A percentile compares a stretch with the other conserved stretches of the same genome.
These are phyloP conservation scores for Heliconius cydno DNA, from an alignment of 2,888 invertebrate species.

Conservation along the genomic window DNA sequence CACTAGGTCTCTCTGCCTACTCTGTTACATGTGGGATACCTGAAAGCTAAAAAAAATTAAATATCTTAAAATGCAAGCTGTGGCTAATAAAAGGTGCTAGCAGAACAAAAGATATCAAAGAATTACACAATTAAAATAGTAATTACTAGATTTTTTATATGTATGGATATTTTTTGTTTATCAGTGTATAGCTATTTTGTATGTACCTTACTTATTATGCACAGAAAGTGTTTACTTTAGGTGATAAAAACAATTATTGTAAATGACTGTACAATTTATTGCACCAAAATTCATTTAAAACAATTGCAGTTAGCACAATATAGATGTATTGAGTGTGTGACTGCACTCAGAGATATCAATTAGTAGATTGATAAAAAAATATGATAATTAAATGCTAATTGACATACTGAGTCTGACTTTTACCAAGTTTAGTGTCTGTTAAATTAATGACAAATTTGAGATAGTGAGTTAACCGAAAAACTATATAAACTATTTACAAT, in stretches of 20 bases:
- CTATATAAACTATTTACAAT: slow-evolving; percentile 9
- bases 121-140: not conserved
- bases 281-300: not conserved
- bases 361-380: not conserved
- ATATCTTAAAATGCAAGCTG: not conserved
- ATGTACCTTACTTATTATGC: slow-evolving; percentile 18
- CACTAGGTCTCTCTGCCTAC: too few relatives aligned
- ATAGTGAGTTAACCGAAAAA: not conserved
- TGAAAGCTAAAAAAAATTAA: too few relatives aligned
- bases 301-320: slow-evolving; percentile 29
- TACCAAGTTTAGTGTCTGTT: slow-evolving; percentile 4
- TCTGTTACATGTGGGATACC: too few relatives aligned
- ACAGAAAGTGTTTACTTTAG: not conserved
- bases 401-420: slow-evolving; percentile 9
- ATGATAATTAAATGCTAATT: not conserved
- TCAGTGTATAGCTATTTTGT: not conserved
- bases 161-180: not conserved
- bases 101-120: not conserved
- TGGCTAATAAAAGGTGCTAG: slow-evolving; percentile 25
- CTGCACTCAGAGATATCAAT: not conserved
- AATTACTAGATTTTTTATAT: not conserved
- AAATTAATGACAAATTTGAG: not conserved
- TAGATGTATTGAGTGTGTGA: slow-evolving; percentile 28
- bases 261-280: not conserved
- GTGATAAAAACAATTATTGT: not conserved